Evolutionary conservation across 2,888 invertebrate genomes (phyloP).

Genomic region (Volucella zonaria): DNA sequence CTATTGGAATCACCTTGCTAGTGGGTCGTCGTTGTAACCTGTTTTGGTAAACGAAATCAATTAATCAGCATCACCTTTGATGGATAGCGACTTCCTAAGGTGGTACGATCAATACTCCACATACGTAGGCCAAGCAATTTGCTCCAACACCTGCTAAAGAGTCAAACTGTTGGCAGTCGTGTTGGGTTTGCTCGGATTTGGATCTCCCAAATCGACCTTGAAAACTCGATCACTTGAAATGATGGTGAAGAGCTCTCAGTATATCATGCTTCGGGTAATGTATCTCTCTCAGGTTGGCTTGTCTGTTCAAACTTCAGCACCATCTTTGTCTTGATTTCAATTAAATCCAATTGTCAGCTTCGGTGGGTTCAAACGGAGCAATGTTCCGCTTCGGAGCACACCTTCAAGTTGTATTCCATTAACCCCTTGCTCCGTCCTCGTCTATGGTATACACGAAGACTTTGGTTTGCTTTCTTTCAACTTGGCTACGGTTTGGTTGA

Average conservation of each 20-base stretch:
- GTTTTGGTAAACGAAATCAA: constrained; percentile 38
- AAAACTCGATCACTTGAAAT: constrained; percentile 29
- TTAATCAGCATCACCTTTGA: constrained; percentile 28
- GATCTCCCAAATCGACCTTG: constrained; percentile 42
- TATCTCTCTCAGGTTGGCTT: neutral
- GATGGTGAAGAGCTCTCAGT: constrained; percentile 10
- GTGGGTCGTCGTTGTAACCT: constrained; percentile 23
- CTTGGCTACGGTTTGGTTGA: constrained; percentile 26
- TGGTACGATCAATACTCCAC: neutral
- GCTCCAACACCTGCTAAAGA: too few relatives aligned
- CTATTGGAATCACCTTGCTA: constrained; percentile 10
- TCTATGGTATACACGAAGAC: constrained; percentile 12
- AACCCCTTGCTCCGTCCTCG: neutral
- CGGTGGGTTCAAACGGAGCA: constrained; percentile 41
- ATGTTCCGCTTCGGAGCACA: constrained; percentile 53
- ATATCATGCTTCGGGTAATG: neutral
- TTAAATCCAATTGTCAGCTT: constrained; percentile 52
- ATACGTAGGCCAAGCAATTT: neutral
- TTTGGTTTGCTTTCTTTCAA: constrained; percentile 35
- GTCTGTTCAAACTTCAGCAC: neutral
- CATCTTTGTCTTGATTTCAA: constrained; percentile 50
- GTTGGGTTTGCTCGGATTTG: neutral
- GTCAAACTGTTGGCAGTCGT: neutral
- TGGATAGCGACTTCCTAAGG: neutral
- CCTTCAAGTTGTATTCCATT: constrained; percentile 9